Evolutionary conservation across 1,140 invertebrate genomes (phyloP).

Genomic region (Sitophilus oryzae): DNA sequence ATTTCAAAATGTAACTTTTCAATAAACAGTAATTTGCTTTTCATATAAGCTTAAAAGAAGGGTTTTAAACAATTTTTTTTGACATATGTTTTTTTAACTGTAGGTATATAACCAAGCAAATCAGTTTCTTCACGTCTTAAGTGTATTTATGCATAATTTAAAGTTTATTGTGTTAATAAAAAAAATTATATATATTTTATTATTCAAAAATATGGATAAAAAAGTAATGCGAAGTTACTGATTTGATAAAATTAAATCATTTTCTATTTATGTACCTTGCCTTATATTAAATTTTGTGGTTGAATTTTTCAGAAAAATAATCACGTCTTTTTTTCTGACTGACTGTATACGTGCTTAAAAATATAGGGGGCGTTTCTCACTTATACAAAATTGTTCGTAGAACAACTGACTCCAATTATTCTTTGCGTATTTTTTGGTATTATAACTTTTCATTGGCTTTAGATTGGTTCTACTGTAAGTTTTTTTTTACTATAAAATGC

Average conservation of each 20-base stretch:
- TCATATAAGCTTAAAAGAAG: neutral
- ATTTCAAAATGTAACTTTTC: no score
- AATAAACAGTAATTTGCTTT: no score
- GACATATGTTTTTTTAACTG: conserved; percentile 5
- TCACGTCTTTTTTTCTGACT: conserved; percentile 12
- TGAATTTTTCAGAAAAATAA: conserved; percentile 5
- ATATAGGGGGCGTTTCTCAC: neutral
- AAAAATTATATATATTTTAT: neutral
- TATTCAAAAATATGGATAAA: neutral
- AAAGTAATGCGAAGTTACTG: conserved; percentile 5
- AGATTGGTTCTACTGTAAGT: no score
- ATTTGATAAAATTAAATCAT: neutral
- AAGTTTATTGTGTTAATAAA: neutral
- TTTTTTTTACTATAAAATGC: no score
- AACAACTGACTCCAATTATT: neutral
- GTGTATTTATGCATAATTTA: neutral
- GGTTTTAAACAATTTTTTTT: neutral
- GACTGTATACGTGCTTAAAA: neutral
- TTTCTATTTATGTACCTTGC: neutral
- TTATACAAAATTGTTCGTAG: neutral
- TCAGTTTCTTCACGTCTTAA: conserved; percentile 8
- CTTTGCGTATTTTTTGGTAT: no score
- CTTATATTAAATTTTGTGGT: conserved; percentile 9
- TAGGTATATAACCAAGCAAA: conserved; percentile 7
- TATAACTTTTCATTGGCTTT: no score